Percentiles rank a stretch among this genome's conserved stretches.
Conservation (phyloP, 2,113 vertebrate genomes). For the Sebastes fasciatus region DNA sequence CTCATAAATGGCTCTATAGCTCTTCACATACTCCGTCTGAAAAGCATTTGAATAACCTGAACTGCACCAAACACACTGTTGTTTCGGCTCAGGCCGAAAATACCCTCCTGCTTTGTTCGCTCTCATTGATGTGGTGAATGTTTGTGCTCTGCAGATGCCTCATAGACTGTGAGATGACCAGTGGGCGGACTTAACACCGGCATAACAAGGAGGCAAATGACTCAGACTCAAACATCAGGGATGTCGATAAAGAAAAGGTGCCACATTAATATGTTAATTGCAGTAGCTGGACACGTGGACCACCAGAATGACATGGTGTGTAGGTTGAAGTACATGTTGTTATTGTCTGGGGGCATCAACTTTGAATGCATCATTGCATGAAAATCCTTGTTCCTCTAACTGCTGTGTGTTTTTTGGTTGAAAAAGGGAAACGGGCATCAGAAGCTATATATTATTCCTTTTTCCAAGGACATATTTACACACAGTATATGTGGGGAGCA, state of each 20-base stretch:
- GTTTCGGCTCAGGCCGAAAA: constrained; percentile 34
- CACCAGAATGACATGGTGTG: background rate
- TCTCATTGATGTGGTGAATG: constrained; percentile 57
- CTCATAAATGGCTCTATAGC: constrained; percentile 19
- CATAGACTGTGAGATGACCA: constrained; percentile 64
- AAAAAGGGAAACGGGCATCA: background rate
- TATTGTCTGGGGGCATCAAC: constrained; percentile 14
- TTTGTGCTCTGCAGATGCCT: constrained; percentile 60
- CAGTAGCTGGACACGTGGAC: constrained; percentile 15
- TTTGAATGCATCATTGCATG: background rate
- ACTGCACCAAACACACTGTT: constrained; percentile 24
- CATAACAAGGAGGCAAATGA: constrained; percentile 70
- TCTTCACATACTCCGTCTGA: background rate
- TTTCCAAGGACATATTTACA: background rate
- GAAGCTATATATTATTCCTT: background rate
- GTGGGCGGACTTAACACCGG: constrained; percentile 60
- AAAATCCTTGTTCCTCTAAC: constrained; percentile 5
- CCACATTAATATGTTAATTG: constrained; percentile 51
- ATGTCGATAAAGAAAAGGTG: constrained; percentile 33
- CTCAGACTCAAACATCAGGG: constrained; percentile 67
- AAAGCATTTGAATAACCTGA: constrained; percentile 31
- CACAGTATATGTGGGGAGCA: background rate
- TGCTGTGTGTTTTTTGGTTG: background rate
- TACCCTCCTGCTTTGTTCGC: constrained; percentile 25
- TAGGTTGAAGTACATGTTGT: constrained; percentile 26